Percentiles rank a stretch among this genome's conserved stretches.
These are phyloP conservation scores for Lycorma delicatula DNA, from an alignment of 1,140 invertebrate species.

Conservation along the genomic window DNA sequence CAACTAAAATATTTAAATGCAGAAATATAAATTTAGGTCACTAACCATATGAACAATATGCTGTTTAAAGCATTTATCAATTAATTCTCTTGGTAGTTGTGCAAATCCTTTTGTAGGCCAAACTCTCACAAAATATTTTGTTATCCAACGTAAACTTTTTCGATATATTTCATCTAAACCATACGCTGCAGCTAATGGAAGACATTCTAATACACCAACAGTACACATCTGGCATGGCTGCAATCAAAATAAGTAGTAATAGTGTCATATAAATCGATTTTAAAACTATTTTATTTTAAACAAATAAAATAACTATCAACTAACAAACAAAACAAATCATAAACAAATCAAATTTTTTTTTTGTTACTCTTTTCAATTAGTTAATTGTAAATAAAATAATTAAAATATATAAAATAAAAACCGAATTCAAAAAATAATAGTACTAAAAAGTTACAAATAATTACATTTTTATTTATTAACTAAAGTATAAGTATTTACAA, in stretches of 20 bases:
- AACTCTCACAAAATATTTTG: slow-evolving; percentile 69
- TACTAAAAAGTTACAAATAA: too few relatives aligned
- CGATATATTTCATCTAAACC: slow-evolving; percentile 79
- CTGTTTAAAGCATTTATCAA: slow-evolving; percentile 74
- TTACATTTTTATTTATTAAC: too few relatives aligned
- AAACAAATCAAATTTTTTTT: too few relatives aligned
- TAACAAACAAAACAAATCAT: slow-evolving; percentile 20
- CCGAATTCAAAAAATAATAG: too few relatives aligned
- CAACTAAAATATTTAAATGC: too few relatives aligned
- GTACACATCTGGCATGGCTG: slow-evolving; percentile 70
- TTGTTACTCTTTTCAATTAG: too few relatives aligned
- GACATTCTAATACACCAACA: slow-evolving; percentile 69
- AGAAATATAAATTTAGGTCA: slow-evolving; percentile 3
- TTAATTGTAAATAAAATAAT: too few relatives aligned
- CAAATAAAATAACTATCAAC: slow-evolving; percentile 2
- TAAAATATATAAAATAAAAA: too few relatives aligned
- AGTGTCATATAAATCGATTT: too few relatives aligned
- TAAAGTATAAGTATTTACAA: too few relatives aligned
- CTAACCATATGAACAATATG: slow-evolving; percentile 61
- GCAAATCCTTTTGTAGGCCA: slow-evolving; percentile 83
- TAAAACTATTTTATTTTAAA: slow-evolving; percentile 4
- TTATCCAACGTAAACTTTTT: slow-evolving; percentile 77
- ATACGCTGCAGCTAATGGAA: slow-evolving; percentile 71
- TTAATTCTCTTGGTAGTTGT: slow-evolving; percentile 63
- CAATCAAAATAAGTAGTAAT: slow-evolving; percentile 33